Evolutionary conservation across 1,140 invertebrate species (phyloP).

Genomic region (Eriocheir sinensis): DNA sequence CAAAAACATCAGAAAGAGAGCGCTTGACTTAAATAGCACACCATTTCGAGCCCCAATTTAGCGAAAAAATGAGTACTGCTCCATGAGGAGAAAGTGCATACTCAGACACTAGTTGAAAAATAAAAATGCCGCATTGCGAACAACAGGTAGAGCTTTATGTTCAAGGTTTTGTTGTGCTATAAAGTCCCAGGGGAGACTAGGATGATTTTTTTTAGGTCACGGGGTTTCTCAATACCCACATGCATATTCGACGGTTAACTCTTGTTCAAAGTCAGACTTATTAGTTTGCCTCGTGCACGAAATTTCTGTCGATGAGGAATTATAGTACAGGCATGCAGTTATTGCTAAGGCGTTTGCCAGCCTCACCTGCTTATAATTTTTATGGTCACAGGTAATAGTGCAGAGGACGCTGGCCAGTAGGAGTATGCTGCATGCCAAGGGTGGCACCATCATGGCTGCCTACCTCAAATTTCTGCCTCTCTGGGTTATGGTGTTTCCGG

Average conservation of each 20-base stretch:
- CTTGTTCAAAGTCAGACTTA: conserved; percentile 48
- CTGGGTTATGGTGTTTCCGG: conserved; percentile 84
- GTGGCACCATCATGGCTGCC: conserved; percentile 84
- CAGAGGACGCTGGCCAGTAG: conserved; percentile 84
- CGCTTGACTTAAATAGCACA: background rate
- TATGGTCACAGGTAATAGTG: conserved; percentile 82
- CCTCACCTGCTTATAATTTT: no score
- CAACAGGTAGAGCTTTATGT: conserved; percentile 16
- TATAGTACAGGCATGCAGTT: no score
- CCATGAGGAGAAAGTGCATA: conserved; percentile 44
- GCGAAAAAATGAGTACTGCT: conserved; percentile 32
- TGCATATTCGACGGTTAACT: conserved; percentile 23
- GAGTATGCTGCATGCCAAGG: conserved; percentile 84
- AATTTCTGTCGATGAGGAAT: conserved; percentile 44
- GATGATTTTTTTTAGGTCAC: background rate
- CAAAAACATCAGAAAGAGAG: background rate
- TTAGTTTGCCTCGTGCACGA: background rate
- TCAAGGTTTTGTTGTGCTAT: conserved; percentile 12
- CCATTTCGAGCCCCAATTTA: background rate
- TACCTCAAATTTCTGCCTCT: conserved; percentile 85
- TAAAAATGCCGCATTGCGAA: conserved; percentile 18
- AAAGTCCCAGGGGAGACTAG: background rate
- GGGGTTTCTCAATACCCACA: background rate
- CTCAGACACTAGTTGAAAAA: background rate
- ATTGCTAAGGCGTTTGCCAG: no score